phyloP scores from a whole-genome alignment of 2,797 vertebrate species.

The Erpetoichthys calabaricus region DNA sequence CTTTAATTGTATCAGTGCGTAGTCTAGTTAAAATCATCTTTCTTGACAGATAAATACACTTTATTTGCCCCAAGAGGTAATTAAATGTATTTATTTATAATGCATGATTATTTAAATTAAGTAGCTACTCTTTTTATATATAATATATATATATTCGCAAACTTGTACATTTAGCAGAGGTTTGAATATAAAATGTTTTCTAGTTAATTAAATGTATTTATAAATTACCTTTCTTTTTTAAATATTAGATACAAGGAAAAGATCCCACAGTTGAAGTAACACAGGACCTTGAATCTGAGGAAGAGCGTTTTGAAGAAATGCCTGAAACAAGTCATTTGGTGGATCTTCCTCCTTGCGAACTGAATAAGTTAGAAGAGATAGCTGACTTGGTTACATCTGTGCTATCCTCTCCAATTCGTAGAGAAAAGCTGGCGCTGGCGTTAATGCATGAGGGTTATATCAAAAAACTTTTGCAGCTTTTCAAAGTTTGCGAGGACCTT shows the following conservation, averaged over 20 bases:
- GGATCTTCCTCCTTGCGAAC: conserved; percentile 85
- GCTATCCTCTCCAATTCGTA: conserved; percentile 87
- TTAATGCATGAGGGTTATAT: conserved; percentile 92
- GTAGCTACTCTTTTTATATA: no score
- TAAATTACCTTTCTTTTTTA: conserved; percentile 1
- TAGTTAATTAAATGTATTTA: no score
- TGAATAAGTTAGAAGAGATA: conserved; percentile 88
- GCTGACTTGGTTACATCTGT: conserved; percentile 94
- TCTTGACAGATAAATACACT: no score
- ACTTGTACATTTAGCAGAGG: no score
- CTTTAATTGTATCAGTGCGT: no score
- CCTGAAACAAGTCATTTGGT: conserved; percentile 89
- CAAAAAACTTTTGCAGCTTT: conserved; percentile 91
- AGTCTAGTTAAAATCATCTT: no score
- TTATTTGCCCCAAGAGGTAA: no score
- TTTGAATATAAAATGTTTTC: no score
- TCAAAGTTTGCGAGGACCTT: conserved; percentile 88
- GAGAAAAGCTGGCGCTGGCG: conserved; percentile 90
- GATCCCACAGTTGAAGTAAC: conserved; percentile 95
- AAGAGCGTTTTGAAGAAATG: conserved; percentile 93
- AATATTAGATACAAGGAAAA: conserved; percentile 83
- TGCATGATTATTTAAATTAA: no score
- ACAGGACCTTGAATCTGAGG: conserved; percentile 93
- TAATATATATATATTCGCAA: no score
- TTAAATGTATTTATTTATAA: no score